A percentile compares a stretch with the other conserved stretches of the same genome.
Conservation (phyloP, 2,797 vertebrate species). For the Tokudaia tokunoshimensis region DNA sequence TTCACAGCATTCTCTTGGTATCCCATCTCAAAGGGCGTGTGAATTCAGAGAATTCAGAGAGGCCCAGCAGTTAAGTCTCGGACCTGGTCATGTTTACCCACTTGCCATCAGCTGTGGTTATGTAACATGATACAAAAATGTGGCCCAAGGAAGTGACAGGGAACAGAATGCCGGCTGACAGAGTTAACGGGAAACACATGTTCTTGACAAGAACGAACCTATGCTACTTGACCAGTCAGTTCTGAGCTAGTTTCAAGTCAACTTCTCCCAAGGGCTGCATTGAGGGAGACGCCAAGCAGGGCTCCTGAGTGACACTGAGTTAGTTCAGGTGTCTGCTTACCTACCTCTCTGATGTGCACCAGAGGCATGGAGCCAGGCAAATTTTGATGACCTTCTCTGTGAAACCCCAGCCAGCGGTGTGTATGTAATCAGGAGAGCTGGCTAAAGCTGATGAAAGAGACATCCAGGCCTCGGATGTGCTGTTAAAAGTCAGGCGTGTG, state of each 20-base stretch:
- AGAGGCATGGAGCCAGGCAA: background rate
- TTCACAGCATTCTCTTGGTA: conserved; percentile 43
- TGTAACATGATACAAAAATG: conserved; percentile 43
- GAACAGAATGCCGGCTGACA: conserved; percentile 53
- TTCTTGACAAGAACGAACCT: background rate
- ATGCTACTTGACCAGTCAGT: background rate
- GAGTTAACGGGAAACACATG: conserved; percentile 72
- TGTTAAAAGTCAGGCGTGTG: background rate
- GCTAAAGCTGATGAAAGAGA: background rate
- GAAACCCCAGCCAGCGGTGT: background rate
- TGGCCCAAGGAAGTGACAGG: conserved; percentile 41
- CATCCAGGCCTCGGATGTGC: background rate
- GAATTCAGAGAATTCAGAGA: conserved; percentile 40
- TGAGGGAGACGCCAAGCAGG: background rate
- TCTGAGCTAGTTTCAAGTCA: background rate
- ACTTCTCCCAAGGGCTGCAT: background rate
- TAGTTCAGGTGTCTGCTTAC: background rate
- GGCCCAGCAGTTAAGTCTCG: background rate
- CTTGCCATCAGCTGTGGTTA: conserved; percentile 68
- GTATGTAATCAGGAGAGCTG: background rate
- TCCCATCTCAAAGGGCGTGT: conserved; percentile 44
- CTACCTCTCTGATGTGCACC: background rate
- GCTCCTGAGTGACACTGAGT: background rate
- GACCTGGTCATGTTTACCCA: conserved; percentile 54
- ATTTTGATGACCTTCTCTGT: background rate